Conservation (phyloP, 1,140 invertebrate genomes). For the Drosophila punjabiensis region DNA sequence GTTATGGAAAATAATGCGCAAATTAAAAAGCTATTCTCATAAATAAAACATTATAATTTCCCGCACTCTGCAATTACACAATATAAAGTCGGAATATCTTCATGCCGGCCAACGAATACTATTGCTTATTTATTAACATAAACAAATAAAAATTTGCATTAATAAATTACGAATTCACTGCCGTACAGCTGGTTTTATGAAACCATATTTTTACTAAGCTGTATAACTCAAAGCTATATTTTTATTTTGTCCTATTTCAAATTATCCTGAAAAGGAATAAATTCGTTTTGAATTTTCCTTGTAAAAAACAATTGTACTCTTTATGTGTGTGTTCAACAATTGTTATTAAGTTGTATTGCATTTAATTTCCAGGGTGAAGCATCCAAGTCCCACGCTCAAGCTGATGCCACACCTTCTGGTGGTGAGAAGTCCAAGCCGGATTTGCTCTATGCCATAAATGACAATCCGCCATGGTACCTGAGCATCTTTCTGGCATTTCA, state of each 20-base stretch:
- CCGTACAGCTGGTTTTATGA: background rate
- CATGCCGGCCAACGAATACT: constrained; percentile 3
- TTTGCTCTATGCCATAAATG: constrained; percentile 91
- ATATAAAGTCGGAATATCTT: constrained; percentile 27
- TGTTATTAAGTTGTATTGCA: background rate
- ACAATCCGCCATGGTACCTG: constrained; percentile 93
- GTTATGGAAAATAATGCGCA: constrained; percentile 68
- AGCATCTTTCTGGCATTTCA: constrained; percentile 93
- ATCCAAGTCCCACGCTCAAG: constrained; percentile 29
- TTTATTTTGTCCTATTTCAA: background rate
- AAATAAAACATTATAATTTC: constrained; percentile 49
- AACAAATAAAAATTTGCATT: constrained; percentile 59
- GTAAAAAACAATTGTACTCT: background rate
- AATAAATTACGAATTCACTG: constrained; percentile 28
- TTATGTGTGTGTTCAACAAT: no score
- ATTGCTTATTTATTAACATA: constrained; percentile 61
- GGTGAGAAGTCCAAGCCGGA: constrained; percentile 63
- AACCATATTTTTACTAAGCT: background rate
- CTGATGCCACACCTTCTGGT: background rate
- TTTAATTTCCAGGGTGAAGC: constrained; percentile 28
- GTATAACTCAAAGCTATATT: background rate
- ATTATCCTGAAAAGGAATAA: no score
- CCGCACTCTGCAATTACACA: constrained; percentile 29
- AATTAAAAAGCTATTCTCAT: constrained; percentile 39
- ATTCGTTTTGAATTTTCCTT: background rate